Percentiles rank a stretch among this genome's conserved stretches.
phyloP scores from a whole-genome alignment of 1,140 invertebrate genomes.

The Ooceraea biroi region DNA sequence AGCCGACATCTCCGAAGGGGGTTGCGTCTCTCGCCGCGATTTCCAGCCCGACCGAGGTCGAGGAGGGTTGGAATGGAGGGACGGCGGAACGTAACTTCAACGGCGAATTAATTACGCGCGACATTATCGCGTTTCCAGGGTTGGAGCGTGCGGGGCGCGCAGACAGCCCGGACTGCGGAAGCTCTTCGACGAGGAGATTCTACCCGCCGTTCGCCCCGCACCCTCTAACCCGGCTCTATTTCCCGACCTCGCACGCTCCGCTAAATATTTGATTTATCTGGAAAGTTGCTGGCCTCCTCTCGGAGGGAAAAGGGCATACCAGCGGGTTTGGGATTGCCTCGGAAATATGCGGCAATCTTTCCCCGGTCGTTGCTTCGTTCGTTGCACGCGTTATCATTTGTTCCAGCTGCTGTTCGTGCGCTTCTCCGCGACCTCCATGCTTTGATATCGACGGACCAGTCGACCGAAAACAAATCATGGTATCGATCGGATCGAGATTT shows the following conservation, averaged over 20 bases:
- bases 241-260: neutral
- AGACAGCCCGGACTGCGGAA: slow-evolving; percentile 58
- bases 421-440: no score
- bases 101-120: slow-evolving; percentile 72
- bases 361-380: slow-evolving; percentile 65
- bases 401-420: slow-evolving; percentile 31
- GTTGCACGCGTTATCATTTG: slow-evolving; percentile 2
- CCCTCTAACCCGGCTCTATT: neutral
- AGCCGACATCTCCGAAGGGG: slow-evolving; percentile 32
- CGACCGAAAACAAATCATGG: slow-evolving; percentile 12
- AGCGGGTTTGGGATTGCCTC: slow-evolving; percentile 61
- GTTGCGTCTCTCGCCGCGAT: slow-evolving; percentile 7
- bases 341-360: slow-evolving; percentile 65
- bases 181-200: slow-evolving; percentile 55
- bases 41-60: neutral
- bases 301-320: slow-evolving; percentile 25
- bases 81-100: slow-evolving; percentile 37
- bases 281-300: slow-evolving; percentile 64
- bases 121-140: slow-evolving; percentile 69
- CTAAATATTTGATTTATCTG: slow-evolving; percentile 74
- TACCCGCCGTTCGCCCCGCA: slow-evolving; percentile 1
- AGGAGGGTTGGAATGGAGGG: neutral
- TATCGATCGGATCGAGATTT: slow-evolving; percentile 8
- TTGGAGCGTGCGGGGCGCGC: slow-evolving; percentile 50
- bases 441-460: neutral